These are phyloP conservation scores for Hyles lineata DNA, from an alignment of 2,888 invertebrate genomes.

Conservation along the genomic window DNA sequence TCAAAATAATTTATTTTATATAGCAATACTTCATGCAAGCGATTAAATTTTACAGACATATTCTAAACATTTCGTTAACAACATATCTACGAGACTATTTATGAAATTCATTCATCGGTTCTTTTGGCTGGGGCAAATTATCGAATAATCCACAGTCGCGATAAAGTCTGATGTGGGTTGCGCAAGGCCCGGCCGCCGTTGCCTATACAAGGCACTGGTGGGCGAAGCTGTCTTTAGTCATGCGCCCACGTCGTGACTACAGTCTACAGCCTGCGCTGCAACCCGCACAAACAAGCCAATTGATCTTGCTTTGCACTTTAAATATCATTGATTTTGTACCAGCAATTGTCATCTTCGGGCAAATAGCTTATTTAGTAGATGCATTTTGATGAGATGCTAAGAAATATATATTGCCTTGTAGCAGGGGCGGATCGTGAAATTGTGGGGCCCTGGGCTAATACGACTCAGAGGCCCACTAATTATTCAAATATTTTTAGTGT, in stretches of 20 bases:
- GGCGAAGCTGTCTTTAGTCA: slow-evolving; percentile 69
- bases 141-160: slow-evolving; percentile 8
- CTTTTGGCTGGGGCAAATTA: background rate
- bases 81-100: background rate
- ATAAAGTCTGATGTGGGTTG: slow-evolving; percentile 58
- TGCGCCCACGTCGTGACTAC: slow-evolving; percentile 66
- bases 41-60: background rate
- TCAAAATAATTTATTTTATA: background rate
- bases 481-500: no score
- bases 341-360: background rate
- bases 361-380: background rate
- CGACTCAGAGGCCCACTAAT: no score
- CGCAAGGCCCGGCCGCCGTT: slow-evolving; percentile 57
- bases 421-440: no score
- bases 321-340: slow-evolving; percentile 5
- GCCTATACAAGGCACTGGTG: slow-evolving; percentile 62
- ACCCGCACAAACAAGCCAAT: slow-evolving; percentile 51
- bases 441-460: no score
- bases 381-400: background rate
- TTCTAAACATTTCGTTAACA: background rate
- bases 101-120: background rate
- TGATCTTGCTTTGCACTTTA: slow-evolving; percentile 40
- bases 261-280: slow-evolving; percentile 55
- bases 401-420: background rate
- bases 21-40: background rate